Evolutionary conservation across 1,140 invertebrate species (phyloP), one percentile per base, ranked within the genome.

Genomic region (Drosophila yakuba): DNA sequence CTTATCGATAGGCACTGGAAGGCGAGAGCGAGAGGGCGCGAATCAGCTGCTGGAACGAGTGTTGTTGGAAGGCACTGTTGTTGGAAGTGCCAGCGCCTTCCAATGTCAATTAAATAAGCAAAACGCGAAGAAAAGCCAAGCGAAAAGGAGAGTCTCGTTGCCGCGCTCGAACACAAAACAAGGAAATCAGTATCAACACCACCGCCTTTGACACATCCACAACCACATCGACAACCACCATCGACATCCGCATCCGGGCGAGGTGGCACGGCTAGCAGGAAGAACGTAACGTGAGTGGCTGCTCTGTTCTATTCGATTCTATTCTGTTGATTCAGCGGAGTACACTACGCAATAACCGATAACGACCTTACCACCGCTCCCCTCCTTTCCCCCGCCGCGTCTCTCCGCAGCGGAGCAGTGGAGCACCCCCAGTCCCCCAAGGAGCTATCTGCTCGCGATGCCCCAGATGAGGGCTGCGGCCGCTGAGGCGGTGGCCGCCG

Each of bases 321-420:
- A 8, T 32, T 50, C 15, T 50, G 48, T 50, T 50, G 25, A 35
- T 50, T 56, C 38, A 38, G 50, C 67, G 57, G 78, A 88, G 80
- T 86, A 86, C 82, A 82, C 85, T 86, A 86, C 82, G 82, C 82
- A 86, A 86, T 86, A 86, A 86, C 61, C 62, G 61, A 69, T 79
- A 82, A 74, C 83, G 82, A 86, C 83, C 79, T 86, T 76, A 41
- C 39, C 39, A 41, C 39, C 39, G 7, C 14, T 39, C 14, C 38
- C 38, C 38, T 25, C 25, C 25, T 20, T 20, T 20, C 25, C 25
- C 25, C 7, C 39, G 2, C 39, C 43, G 1, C 43, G 10, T 17
- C 41, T 2, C 17, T 17, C 43, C 20, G 6, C 43, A 43, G 41
- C 41, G 56, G 17, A 15, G 45, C 47, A 35, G 51, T 20, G 63